These are phyloP conservation scores for Phoebastria nigripes DNA, from an alignment of 2,797 vertebrate species.

Conservation along the genomic window DNA sequence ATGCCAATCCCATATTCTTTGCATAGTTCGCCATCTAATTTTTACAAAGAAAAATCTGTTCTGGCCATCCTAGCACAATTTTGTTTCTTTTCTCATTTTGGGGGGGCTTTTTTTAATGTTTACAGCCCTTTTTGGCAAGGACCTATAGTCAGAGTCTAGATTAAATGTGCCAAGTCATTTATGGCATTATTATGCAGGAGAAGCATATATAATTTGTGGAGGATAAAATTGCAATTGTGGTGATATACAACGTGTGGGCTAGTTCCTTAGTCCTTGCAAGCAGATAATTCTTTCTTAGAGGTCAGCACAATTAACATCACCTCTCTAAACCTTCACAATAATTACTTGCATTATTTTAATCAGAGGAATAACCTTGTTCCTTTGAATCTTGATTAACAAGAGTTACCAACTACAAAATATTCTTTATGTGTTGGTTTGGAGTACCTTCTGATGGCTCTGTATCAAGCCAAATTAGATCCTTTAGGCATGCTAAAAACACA, in stretches of 20 bases:
- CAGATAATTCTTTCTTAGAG: not conserved
- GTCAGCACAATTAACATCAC: not conserved
- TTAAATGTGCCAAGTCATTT: not conserved
- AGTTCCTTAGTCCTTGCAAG: not conserved
- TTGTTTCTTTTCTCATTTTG: not conserved
- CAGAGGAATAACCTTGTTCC: not conserved
- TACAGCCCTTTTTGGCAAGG: not conserved
- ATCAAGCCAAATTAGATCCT: not conserved
- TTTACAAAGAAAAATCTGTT: not conserved
- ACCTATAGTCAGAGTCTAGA: not conserved
- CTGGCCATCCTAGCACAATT: not conserved
- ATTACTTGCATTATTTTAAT: not conserved
- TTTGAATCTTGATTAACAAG: not conserved
- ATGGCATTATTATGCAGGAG: not conserved
- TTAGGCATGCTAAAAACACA: not conserved
- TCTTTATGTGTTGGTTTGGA: not conserved
- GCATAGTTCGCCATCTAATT: not conserved
- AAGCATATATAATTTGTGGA: not conserved
- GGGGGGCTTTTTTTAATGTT: not conserved
- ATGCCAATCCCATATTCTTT: not conserved
- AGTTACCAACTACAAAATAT: not conserved
- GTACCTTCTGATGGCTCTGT: not conserved
- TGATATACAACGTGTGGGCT: not conserved
- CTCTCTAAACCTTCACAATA: not conserved
- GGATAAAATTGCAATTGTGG: not conserved